Conservation (phyloP, 2,888 invertebrate genomes). For the Drosophila neonasuta region DNA sequence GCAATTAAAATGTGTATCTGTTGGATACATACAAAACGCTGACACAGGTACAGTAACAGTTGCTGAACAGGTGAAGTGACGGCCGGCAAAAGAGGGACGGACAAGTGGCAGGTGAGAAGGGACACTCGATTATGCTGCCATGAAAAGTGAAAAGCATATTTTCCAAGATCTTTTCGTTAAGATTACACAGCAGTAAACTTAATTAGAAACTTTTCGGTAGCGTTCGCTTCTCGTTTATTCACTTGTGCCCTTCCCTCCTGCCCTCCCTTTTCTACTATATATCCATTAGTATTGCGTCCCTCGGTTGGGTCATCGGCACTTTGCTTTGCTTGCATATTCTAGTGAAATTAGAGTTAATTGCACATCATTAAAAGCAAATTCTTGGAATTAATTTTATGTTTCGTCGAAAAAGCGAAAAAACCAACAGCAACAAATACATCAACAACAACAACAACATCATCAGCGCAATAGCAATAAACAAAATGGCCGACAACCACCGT, state of each 20-base stretch:
- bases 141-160: constrained; percentile 58
- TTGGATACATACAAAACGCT: constrained; percentile 26
- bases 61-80: too few relatives aligned
- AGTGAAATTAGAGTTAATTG: constrained; percentile 73
- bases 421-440: constrained; percentile 28
- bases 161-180: constrained; percentile 56
- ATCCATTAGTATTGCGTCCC: constrained; percentile 13
- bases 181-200: constrained; percentile 64
- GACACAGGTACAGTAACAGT: neutral
- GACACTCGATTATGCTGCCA: constrained; percentile 21
- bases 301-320: constrained; percentile 39
- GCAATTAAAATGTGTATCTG: constrained; percentile 71
- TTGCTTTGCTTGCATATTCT: constrained; percentile 73
- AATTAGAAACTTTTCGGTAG: constrained; percentile 62
- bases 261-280: neutral
- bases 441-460: constrained; percentile 29
- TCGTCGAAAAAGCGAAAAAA: constrained; percentile 42
- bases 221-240: constrained; percentile 18
- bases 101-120: constrained; percentile 30
- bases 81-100: neutral
- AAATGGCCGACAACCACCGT: constrained; percentile 61
- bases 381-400: constrained; percentile 69
- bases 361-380: constrained; percentile 71
- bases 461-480: constrained; percentile 48
- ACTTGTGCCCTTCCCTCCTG: constrained; percentile 1